Base-by-base conservation (phyloP, 2,797 vertebrate species). In the Darevskia mixta region DNA sequence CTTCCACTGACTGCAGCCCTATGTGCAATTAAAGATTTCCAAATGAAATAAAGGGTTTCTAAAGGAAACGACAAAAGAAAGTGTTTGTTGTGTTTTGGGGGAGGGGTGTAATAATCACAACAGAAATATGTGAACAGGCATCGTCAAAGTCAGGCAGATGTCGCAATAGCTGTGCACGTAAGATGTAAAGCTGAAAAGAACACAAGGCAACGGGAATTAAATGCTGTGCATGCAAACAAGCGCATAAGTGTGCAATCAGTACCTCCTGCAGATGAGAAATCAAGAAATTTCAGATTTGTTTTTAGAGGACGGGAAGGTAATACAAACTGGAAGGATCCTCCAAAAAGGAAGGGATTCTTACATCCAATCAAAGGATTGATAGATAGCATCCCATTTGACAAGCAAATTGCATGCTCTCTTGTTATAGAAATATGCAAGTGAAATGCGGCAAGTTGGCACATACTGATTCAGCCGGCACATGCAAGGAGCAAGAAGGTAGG, bases 251-350 rank as follows among this genome's bases (percentile, higher is more conserved):
- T 83, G 92, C 89, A 90, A 87, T 87, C 88, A 92, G 61, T 18
- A 88, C 58, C 82, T 84, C 49, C 83, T 84, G 76, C 58, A 92
- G 90, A 93, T 88, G 85, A 72, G 20, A 93, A 92, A 94, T 94
- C 73, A 88, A 85, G 82, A 85, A 58, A 71, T 88, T 86, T 91
- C 87, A 80, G 43, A 84, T 93, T 87, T 93, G 20, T 77, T 45
- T 45, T 86, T 25, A 72, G 83, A 86, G 9, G 71, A 90, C 38
- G 72, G 82, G 66, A 86, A 85, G 43, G 91, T 78, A 92, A 82
- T 85, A 86, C 67, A 29, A 92, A 25, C 82, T 83, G 78, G 75
- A 87, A 25, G 3, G 88, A 87, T 83, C 17, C 67, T 76, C 90
- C 86, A 86, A 91, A 72, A 88, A 72, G 86, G 86, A 80, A 86